Evolutionary conservation across 2,888 invertebrate genomes (phyloP).

Genomic region (Diaperis boleti): DNA sequence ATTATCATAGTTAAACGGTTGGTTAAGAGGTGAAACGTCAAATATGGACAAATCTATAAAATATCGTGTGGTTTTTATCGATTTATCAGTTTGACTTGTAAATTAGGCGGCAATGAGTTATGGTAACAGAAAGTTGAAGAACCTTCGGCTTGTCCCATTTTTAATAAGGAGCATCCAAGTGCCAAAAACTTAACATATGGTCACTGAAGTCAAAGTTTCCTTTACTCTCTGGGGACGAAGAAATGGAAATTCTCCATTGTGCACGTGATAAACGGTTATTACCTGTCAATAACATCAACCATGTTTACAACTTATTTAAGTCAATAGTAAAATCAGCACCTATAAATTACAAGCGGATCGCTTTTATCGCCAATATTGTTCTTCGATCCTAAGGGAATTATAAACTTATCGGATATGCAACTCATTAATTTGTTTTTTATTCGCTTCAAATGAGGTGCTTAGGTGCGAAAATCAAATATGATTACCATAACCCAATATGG

Average conservation of each 20-base stretch:
- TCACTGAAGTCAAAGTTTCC: no score
- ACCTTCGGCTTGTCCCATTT: neutral
- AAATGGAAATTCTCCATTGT: neutral
- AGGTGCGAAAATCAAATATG: neutral
- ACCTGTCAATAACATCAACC: no score
- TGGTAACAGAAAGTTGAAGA: neutral
- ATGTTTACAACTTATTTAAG: neutral
- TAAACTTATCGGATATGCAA: neutral
- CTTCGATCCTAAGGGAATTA: no score
- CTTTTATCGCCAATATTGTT: no score
- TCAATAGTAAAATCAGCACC: no score
- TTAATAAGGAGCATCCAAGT: neutral
- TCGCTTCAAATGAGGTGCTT: neutral
- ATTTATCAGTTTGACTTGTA: conserved; percentile 5
- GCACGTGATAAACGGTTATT: no score
- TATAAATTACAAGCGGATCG: no score
- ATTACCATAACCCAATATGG: neutral
- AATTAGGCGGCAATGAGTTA: conserved; percentile 3
- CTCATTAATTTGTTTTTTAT: neutral
- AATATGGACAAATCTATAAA: conserved; percentile 32
- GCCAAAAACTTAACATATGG: no score
- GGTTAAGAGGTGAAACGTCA: conserved; percentile 31
- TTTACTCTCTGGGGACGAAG: no score
- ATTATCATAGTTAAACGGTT: conserved; percentile 30
- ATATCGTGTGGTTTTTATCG: neutral